Evolutionary conservation across 2,797 vertebrate species (phyloP).

Genomic region (Mustela erminea): DNA sequence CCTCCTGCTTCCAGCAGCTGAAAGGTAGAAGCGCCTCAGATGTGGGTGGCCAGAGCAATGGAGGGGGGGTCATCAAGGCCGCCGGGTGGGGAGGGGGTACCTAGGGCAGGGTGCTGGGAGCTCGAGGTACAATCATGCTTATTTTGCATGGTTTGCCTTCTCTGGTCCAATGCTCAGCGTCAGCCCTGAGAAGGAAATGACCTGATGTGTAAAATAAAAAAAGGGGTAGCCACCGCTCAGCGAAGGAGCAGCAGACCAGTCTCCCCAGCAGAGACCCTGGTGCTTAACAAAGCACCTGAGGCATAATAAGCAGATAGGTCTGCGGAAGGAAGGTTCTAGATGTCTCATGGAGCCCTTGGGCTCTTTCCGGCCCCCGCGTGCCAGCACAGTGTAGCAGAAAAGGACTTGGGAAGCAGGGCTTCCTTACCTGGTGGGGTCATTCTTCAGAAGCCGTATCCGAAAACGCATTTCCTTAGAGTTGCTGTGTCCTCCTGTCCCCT

Average conservation of each 20-base stretch:
- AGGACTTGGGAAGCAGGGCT: not conserved
- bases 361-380: not conserved
- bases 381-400: rapidly evolving
- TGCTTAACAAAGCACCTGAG: not conserved
- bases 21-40: constrained; percentile 89
- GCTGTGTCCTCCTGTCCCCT: not conserved
- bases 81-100: rapidly evolving
- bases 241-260: not conserved
- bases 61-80: not conserved
- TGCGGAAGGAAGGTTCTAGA: rapidly evolving
- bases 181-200: not conserved
- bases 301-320: not conserved
- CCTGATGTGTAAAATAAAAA: not conserved
- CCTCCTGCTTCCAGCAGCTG: constrained; percentile 97
- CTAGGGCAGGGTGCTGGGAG: not conserved
- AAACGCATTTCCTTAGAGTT: not conserved
- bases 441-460: not conserved
- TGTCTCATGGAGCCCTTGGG: rapidly evolving
- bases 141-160: not conserved
- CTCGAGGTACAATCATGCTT: rapidly evolving
- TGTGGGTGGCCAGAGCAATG: rapidly evolving
- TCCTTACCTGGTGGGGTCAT: not conserved
- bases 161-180: not conserved
- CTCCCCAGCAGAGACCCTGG: not conserved
- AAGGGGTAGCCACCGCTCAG: rapidly evolving